Base-by-base conservation (phyloP, 2,113 vertebrate genomes). In the Camelus bactrianus region DNA sequence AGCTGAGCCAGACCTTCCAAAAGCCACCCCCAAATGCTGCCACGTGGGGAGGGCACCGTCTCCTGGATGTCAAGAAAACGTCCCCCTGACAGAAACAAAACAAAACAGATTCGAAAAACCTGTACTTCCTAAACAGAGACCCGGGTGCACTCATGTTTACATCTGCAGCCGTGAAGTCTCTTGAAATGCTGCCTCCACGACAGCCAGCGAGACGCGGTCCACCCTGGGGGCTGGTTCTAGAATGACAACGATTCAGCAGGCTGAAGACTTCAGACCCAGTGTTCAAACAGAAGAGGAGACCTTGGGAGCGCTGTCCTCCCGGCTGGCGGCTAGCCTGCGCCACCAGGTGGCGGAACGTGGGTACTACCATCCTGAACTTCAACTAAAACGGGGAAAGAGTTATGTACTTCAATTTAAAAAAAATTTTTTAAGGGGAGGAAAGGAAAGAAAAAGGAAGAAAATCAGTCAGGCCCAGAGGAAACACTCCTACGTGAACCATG, bases 401-500 rank as follows among this genome's bases (percentile, higher is more conserved):
- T 42, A 42, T 42, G 38, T 42, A 42, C 38, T 42, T 42, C 38
- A 42, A 42, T 42, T 42, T 5, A 42, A 42, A 42, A 42, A 42
- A 42, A 42, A 42, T 5, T 5, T 42, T 42, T 38, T 42, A 42
- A 42, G 38, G 38, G 15, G 38, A 8, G 35, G 35, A 0, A 35
- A 11, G 20, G 12, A 32, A 93, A 14, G n/a, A 6, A 38, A 54
- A 6, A 6, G 20, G 12, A 8, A 24, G 54, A n/a, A 13, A 30
- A 28, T 24, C 10, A 9, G 19, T 20, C 3, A 1, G 38, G 4
- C 48, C 72, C 69, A 16, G 32, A 42, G 62, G 32, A 54, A 46
- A 58, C n/a, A 8, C 67, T 4, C 17, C 70, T 64, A 2, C 0
- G 0, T 1, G 89, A 42, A 2, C 64, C 6, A 0, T 0, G 1